Conservation (phyloP, 2,113 vertebrate species). For the Nanger granti region DNA sequence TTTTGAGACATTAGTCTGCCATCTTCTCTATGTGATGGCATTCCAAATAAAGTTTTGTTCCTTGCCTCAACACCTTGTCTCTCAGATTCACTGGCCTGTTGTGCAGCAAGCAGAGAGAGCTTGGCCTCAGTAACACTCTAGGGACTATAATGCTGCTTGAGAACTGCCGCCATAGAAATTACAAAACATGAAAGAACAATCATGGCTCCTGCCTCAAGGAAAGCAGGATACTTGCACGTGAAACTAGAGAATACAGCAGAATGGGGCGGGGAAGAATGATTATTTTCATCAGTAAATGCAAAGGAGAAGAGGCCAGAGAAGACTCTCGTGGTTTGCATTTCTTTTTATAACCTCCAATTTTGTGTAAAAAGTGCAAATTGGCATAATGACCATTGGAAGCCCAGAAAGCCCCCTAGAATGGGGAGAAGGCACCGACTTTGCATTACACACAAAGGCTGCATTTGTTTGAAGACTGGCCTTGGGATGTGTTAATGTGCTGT, state of each 20-base stretch:
- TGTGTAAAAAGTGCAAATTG: slow-evolving; percentile 7
- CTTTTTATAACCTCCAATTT: background rate
- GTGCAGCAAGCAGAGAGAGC: background rate
- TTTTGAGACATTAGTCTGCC: background rate
- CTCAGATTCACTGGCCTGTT: background rate
- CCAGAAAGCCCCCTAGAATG: background rate
- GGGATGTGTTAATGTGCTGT: background rate
- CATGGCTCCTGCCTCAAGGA: background rate
- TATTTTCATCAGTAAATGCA: background rate
- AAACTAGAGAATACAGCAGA: background rate
- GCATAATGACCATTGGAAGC: background rate
- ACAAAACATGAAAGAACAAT: background rate
- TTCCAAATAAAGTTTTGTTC: background rate
- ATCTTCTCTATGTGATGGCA: background rate
- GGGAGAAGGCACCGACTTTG: background rate
- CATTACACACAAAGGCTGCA: background rate
- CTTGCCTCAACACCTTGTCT: background rate
- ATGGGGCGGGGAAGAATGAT: background rate
- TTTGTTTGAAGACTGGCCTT: background rate
- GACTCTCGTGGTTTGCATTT: background rate
- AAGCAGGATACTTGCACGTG: background rate
- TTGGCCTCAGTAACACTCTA: background rate
- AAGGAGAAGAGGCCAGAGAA: background rate
- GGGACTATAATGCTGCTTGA: background rate
- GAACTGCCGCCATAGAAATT: background rate